Percentiles rank a stretch among this genome's conserved stretches.
These are phyloP conservation scores for Syngnathoides biaculeatus DNA, from an alignment of 2,113 vertebrate genomes.

Conservation along the genomic window DNA sequence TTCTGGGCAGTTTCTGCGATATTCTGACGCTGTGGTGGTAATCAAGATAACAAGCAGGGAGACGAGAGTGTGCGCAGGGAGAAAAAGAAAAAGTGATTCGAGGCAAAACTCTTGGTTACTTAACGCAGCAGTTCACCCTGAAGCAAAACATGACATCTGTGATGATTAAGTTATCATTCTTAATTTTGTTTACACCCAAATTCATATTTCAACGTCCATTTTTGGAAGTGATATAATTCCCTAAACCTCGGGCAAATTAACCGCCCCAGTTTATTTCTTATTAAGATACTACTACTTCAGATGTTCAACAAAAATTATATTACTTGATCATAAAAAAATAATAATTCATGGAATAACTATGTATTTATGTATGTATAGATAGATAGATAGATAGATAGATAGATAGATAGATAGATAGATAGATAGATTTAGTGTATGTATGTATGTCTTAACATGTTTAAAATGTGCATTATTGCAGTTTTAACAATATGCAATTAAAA, in stretches of 20 bases:
- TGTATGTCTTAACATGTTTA: too few species aligned
- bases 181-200: constrained; percentile 5
- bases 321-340: too few species aligned
- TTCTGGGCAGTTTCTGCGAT: constrained; percentile 25
- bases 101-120: constrained; percentile 17
- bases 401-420: too few species aligned
- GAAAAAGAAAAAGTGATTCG: neutral
- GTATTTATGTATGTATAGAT: too few species aligned
- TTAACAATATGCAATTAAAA: too few species aligned
- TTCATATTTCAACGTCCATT: neutral
- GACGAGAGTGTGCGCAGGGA: neutral
- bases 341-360: too few species aligned
- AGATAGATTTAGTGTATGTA: too few species aligned
- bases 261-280: neutral
- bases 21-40: constrained; percentile 31
- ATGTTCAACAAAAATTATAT: too few species aligned
- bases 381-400: too few species aligned
- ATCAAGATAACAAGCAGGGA: constrained; percentile 49
- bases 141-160: neutral
- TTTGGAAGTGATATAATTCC: constrained; percentile 3
- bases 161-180: constrained; percentile 7
- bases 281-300: neutral
- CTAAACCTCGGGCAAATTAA: neutral
- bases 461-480: too few species aligned
- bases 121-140: constrained; percentile 10